Base-by-base conservation (phyloP, 2,113 vertebrate species). In the Oncorhynchus kisutch region DNA sequence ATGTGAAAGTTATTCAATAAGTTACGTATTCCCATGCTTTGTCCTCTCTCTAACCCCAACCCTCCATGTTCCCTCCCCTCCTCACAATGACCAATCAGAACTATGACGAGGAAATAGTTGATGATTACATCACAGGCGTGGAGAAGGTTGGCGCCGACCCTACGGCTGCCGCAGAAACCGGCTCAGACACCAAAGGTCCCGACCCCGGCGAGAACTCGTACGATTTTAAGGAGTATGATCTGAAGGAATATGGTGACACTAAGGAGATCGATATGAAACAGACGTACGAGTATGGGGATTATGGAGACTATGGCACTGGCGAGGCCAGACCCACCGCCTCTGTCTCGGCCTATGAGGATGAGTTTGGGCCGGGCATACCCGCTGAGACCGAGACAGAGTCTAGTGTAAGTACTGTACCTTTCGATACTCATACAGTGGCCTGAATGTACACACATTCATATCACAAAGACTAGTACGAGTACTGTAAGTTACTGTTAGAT, bases 111-210 rank as follows among this genome's bases (percentile, higher is more conserved):
- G 93, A 94, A 77, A 95, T 96, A 84, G 94, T 95, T 87, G 96
- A 99, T 88, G 97, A 99, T 93, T 98, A 98, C 94, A 80, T 97
- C 94, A 97, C 96, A 71, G 97, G 96, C 85, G 95, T 95, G 92
- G 96, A 98, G 87, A 93, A 98, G 86, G 93, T 94, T 79, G 95
- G 95, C 65, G 90, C 88, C 70, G 95, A 95, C 75, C 89, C 93
- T 84, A 95, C 95, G 82, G 81, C 81, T 80, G 80, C 83, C 68
- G 92, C 92, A 51, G 92, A 92, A 77, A 78, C 81, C 0, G 62
- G 67, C 24, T 78, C 67, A 64, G 89, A 92, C 72, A 48, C 86
- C 62, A 25, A 82, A 22, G 81, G 82, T 0, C 78, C 45, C 85
- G 94, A 81, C 84, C 90, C 92, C 79, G 94, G 91, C 85, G 75